Evolutionary conservation across 2,797 vertebrate species (phyloP), one percentile per base, ranked within the genome.

Genomic region (Lepus townsendii): DNA sequence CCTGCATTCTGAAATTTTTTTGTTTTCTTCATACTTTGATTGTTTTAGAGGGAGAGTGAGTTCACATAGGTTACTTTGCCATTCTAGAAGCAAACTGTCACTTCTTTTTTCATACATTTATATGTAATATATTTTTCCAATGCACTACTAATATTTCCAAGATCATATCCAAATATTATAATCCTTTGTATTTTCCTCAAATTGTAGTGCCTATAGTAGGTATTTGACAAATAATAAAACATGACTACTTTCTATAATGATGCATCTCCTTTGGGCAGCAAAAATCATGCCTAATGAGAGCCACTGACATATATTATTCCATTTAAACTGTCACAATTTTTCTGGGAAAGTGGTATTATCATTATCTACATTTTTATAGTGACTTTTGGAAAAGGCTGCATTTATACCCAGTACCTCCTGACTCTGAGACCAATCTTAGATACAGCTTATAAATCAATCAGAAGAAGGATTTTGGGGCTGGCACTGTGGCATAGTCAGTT

Each of bases 181-280:
- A 57, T 57, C 19, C 14, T 95, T 78, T 92, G 17, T 73, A 57
- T 52, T 78, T 83, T 69, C 5, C 76, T 90, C 60, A 57, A 66
- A 68, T 26, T 47, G 26, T 20, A 90, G 7, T 69, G 32, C 1
- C 10, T 52, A 63, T 50, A n/a, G 52, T 93, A 78, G 35, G 73
- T 75, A 11, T 52, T 85, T 52, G 85, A 83, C 12, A 93, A 75
- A 63, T 69, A 89, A 42, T 65, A 78, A 20, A 89, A 73, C 63
- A 9, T 68, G 24, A 42, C n/a, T 91, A 26, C 17, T 50, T 9
- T 86, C 2, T 71, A 32, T 71, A 52, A 88, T 62, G 66, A 12
- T 38, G 72, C 72, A 54, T 68, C 12, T 50, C n/a, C 32, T 50
- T 16, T 19, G 11, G 24, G 72, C 4, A 83, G 14, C 17, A 90